These are phyloP conservation scores for Cephus nigrinus DNA, from an alignment of 2,888 invertebrate species.

Conservation along the genomic window DNA sequence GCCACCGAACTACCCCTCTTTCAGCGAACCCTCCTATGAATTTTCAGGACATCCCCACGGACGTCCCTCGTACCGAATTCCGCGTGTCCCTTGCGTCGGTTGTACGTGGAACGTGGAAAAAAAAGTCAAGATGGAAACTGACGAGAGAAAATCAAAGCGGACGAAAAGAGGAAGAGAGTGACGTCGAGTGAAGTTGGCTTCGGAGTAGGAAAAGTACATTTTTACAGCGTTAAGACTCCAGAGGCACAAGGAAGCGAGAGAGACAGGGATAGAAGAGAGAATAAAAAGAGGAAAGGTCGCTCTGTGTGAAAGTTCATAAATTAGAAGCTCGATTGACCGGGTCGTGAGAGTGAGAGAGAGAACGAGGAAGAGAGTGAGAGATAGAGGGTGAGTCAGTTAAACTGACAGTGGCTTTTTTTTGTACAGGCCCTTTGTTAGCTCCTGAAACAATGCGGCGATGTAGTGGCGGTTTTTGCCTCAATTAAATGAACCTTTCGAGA, in stretches of 20 bases:
- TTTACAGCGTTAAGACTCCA: background rate
- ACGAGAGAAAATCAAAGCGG: background rate
- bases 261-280: background rate
- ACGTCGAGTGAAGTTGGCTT: background rate
- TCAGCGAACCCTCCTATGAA: slow-evolving; percentile 4
- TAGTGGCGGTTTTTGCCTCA: slow-evolving; percentile 23
- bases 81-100: background rate
- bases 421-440: slow-evolving; percentile 30
- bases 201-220: background rate
- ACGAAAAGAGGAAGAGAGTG: background rate
- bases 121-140: background rate
- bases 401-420: slow-evolving; percentile 29
- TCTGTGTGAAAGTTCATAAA: slow-evolving; percentile 29
- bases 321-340: slow-evolving; percentile 21
- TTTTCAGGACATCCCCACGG: slow-evolving; percentile 7
- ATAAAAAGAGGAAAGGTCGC: background rate
- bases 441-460: slow-evolving; percentile 25
- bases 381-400: slow-evolving; percentile 29
- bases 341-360: background rate
- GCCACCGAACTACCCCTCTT: background rate
- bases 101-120: background rate
- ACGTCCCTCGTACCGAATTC: background rate
- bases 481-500: slow-evolving; percentile 23
- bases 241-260: background rate
- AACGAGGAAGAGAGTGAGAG: background rate